Percentiles rank a stretch among this genome's conserved stretches.
Evolutionary conservation across 2,113 vertebrate species (phyloP).

Genomic region (Numenius arquata): DNA sequence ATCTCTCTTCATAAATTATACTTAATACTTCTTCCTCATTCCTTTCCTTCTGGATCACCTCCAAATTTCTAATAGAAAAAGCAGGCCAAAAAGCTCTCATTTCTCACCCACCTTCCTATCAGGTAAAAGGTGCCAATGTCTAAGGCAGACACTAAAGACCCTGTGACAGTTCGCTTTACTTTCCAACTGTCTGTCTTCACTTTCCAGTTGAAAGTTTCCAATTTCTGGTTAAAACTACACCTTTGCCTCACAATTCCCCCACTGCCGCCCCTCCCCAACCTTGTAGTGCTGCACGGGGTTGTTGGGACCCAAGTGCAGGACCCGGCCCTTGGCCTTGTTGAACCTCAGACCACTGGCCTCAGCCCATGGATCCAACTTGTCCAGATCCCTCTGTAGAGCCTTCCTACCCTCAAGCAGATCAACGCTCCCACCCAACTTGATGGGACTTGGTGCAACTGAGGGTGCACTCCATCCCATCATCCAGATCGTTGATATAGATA

Average conservation of each 20-base stretch:
- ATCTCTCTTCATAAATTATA: conserved; percentile 60
- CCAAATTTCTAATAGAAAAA: conserved; percentile 45
- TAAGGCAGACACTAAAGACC: not conserved
- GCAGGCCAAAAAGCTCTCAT: not conserved
- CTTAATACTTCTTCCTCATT: conserved; percentile 16
- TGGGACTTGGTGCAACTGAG: not conserved
- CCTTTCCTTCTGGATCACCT: conserved; percentile 27
- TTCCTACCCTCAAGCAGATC: not conserved
- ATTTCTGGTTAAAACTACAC: not conserved
- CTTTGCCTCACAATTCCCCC: not conserved
- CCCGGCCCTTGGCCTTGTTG: not conserved
- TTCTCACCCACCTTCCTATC: not conserved
- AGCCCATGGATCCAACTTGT: not conserved
- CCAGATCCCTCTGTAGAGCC: not conserved
- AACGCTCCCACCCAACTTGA: not conserved
- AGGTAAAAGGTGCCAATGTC: not conserved
- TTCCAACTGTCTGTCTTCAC: not conserved
- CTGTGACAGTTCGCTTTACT: not conserved
- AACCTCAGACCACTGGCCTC: not conserved
- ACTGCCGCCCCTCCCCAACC: not conserved
- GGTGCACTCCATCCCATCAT: rapidly evolving
- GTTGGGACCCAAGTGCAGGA: not conserved
- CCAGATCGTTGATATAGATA: not conserved
- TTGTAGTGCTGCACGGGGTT: not conserved
- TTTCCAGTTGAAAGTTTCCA: not conserved